phyloP scores from a whole-genome alignment of 1,140 invertebrate genomes.

The Diorhabda elongata region DNA sequence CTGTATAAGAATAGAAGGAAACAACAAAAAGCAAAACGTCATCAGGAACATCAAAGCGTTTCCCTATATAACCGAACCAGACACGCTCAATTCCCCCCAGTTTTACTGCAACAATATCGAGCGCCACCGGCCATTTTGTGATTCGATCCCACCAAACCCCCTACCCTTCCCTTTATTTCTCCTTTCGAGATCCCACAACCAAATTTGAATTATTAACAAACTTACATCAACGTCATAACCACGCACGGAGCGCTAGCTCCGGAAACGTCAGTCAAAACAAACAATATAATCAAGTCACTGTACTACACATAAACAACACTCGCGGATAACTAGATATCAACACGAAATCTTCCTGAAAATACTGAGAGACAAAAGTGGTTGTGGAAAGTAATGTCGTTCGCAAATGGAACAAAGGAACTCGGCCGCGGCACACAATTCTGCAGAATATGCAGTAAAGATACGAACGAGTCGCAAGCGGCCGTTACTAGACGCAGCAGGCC shows the following conservation, averaged over 20 bases:
- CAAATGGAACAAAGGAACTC: slow-evolving; percentile 4
- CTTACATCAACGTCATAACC: not conserved
- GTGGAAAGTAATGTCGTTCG: not conserved
- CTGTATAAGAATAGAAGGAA: too few species aligned
- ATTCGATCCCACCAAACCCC: slow-evolving; percentile 7
- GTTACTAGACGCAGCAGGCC: slow-evolving; percentile 10
- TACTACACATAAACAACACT: not conserved
- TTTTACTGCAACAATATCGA: slow-evolving; percentile 14
- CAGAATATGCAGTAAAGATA: slow-evolving; percentile 17
- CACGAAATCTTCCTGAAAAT: not conserved
- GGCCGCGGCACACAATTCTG: slow-evolving; percentile 9
- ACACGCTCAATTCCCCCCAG: slow-evolving; percentile 1
- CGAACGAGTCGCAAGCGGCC: slow-evolving; percentile 5
- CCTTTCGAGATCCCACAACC: not conserved
- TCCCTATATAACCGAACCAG: not conserved
- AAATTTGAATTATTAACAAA: not conserved
- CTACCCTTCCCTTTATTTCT: not conserved
- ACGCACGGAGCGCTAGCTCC: not conserved
- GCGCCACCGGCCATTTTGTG: slow-evolving; percentile 13
- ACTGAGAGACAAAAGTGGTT: not conserved
- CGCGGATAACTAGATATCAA: not conserved
- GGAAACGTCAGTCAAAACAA: not conserved
- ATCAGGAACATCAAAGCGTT: not conserved
- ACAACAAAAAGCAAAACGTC: too few species aligned
- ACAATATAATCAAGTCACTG: not conserved